Evolutionary conservation across 92 coral and sea anemone genomes (phyloP).

Genomic region (Bergia puertoricense): DNA sequence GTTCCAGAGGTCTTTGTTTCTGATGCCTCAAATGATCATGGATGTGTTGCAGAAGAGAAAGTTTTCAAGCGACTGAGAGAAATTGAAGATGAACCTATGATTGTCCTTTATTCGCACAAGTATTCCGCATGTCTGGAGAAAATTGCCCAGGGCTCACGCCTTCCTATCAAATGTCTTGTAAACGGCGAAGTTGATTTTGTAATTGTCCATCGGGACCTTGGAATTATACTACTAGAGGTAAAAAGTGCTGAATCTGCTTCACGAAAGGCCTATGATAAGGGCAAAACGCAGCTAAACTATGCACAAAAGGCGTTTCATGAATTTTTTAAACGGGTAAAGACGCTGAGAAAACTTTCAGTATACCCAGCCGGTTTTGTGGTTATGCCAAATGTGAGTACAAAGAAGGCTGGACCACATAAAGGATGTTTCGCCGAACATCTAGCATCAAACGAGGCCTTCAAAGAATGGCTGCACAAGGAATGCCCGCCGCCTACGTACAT

Average conservation of each 20-base stretch:
- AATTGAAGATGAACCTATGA: background rate
- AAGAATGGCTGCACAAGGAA: constrained; percentile 8
- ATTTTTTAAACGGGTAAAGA: background rate
- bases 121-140: background rate
- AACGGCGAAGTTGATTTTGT: constrained; percentile 15
- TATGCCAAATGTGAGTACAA: constrained; percentile 34
- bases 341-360: background rate
- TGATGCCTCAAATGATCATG: background rate
- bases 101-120: background rate
- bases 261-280: background rate
- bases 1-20: background rate
- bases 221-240: constrained; percentile 33
- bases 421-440: constrained; percentile 33
- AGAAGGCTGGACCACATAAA: background rate
- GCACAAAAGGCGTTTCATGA: background rate
- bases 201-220: constrained; percentile 2
- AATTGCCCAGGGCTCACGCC: background rate
- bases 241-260: background rate
- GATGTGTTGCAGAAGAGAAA: background rate
- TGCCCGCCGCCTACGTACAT: background rate
- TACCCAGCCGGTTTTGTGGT: constrained; percentile 9
- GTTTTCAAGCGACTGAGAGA: background rate
- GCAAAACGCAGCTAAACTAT: background rate
- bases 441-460: constrained; percentile 15
- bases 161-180: background rate